phyloP scores from a whole-genome alignment of 2,113 vertebrate genomes.

The Pithys albifrons region DNA sequence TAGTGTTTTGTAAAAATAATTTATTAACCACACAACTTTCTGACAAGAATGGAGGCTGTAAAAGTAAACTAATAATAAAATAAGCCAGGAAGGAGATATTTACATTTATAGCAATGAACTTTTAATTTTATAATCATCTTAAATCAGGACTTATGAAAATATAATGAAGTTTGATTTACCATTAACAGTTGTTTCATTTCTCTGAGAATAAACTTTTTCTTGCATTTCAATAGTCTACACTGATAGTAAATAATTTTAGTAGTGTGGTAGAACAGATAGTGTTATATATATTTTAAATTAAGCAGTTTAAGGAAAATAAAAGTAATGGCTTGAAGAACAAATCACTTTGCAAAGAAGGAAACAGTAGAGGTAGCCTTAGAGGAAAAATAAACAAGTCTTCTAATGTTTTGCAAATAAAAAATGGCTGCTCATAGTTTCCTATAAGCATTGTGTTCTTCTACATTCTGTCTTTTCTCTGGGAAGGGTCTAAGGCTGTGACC shows the following conservation, averaged over 20 bases:
- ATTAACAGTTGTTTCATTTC: conserved; percentile 44
- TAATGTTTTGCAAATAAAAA: not conserved
- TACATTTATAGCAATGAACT: not conserved
- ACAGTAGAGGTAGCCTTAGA: not conserved
- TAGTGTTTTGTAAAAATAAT: conserved; percentile 11
- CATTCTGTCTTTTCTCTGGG: not conserved
- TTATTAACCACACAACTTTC: conserved; percentile 6
- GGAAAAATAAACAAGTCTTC: not conserved
- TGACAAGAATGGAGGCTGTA: not conserved
- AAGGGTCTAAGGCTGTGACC: not conserved
- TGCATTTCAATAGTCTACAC: not conserved
- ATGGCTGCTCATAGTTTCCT: not conserved
- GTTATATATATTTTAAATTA: not conserved
- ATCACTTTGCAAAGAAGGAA: not conserved
- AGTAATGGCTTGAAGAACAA: not conserved
- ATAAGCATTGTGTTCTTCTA: not conserved
- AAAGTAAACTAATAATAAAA: conserved; percentile 38
- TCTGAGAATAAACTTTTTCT: conserved; percentile 26
- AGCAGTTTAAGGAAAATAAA: not conserved
- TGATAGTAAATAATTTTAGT: conserved; percentile 38
- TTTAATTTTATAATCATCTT: conserved; percentile 52
- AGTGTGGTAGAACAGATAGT: not conserved
- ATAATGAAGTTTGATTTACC: conserved; percentile 47
- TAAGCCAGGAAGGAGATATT: not conserved
- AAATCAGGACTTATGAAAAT: conserved; percentile 60